Evolutionary conservation across 1,140 invertebrate species (phyloP), one percentile per base, ranked within the genome.

Genomic region (Heliconius hewitsoni): DNA sequence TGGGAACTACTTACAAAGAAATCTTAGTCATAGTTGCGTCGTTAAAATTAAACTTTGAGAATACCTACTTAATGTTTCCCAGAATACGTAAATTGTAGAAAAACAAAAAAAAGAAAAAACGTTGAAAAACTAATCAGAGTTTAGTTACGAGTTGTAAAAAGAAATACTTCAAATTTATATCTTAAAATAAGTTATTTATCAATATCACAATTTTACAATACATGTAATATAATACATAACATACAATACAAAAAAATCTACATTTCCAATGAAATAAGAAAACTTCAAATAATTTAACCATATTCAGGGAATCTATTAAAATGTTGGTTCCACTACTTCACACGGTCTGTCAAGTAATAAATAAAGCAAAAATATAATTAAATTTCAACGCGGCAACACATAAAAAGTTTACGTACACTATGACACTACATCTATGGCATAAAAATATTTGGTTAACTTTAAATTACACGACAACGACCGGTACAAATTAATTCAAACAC

Each of bases 1-100:
- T 80, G 79, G 79, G 79, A 80, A 80, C 74, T 75, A 73, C 46
- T 74, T 72, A 77, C 79, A 76, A 80, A 73, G 74, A 60, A 57
- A 73, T 55, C 52, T 80, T 73, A 50, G 60, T 77, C 27, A 42
- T 66, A 76, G 75, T 37, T 55, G 73, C 73, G 52, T 72, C 71
- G 71, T 72, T 72, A 42, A 72, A 72, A 72, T 39, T 72, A n/a
- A 72, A 72, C 2, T 72, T 72, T 72, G 18, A 42, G 37, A 42
- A 72, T 72, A 72, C 34, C n/a, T 72, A 72, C 71, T 2, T 13
- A 9, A 66, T 30, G 60, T 66, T 66, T 66, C 60, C 60, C 60
- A 66, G 60, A 30, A 66, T 13, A 66, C 13, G 60, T 66, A 16
- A 66, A 66, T 66, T 27, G 60, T 66, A 66, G 19, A 16, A 66